Evolutionary conservation across 2,113 vertebrate genomes (phyloP).

Genomic region (Hemibagrus wyckioides): DNA sequence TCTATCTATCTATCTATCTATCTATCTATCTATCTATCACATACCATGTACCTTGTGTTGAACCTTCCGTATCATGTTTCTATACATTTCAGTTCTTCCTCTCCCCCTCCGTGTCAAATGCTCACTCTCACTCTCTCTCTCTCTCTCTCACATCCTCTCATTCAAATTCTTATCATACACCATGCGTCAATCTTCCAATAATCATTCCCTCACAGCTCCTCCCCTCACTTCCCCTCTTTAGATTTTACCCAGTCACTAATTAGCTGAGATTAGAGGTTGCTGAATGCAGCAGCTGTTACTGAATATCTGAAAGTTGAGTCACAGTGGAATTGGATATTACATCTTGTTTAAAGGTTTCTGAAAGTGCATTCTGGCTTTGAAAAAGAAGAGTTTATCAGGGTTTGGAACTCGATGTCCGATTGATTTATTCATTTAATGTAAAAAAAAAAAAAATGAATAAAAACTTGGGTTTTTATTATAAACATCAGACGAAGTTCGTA

Average conservation of each 20-base stretch:
- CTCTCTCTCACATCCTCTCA: neutral
- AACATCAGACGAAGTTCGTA: neutral
- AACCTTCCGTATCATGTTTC: neutral
- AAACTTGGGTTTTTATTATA: neutral
- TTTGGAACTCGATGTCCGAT: neutral
- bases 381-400: neutral
- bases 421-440: too few species aligned
- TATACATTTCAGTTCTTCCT: neutral
- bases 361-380: neutral
- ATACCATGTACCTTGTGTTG: neutral
- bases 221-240: slow-evolving; percentile 28
- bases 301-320: slow-evolving; percentile 16
- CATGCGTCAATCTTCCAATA: slow-evolving; percentile 11
- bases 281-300: slow-evolving; percentile 29
- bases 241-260: slow-evolving; percentile 23
- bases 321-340: neutral
- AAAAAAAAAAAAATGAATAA: neutral
- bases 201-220: slow-evolving; percentile 8
- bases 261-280: slow-evolving; percentile 36
- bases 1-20: neutral
- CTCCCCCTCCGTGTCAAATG: too few species aligned
- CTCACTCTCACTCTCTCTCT: neutral
- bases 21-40: neutral
- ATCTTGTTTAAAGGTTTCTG: slow-evolving; percentile 23
- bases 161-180: neutral